A percentile compares a stretch with the other conserved stretches of the same genome.
These are phyloP conservation scores for Cydia pomonella DNA, from an alignment of 1,140 invertebrate species.

Conservation along the genomic window DNA sequence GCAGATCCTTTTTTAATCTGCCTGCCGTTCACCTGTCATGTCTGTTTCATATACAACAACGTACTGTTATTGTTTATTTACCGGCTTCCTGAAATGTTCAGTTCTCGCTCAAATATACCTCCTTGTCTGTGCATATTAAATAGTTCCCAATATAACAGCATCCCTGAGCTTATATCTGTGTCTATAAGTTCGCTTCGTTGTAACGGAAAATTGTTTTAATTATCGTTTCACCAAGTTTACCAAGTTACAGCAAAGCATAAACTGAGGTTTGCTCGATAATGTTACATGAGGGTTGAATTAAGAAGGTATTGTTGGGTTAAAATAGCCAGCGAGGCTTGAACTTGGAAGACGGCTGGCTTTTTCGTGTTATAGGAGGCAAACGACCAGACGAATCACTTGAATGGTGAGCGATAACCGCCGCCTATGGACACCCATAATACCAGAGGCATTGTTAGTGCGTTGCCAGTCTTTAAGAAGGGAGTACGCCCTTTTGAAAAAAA, in stretches of 20 bases:
- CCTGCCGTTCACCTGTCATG: background rate
- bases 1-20: background rate
- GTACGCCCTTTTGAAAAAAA: too few relatives aligned
- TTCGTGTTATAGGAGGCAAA: background rate
- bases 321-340: background rate
- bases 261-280: slow-evolving; percentile 7
- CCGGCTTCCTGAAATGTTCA: background rate
- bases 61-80: background rate
- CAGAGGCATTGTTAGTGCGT: too few relatives aligned
- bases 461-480: too few relatives aligned
- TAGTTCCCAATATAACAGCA: background rate
- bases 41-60: background rate
- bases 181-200: slow-evolving; percentile 58
- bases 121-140: background rate
- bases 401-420: too few relatives aligned
- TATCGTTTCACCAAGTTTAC: slow-evolving; percentile 47
- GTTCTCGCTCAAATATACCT: slow-evolving; percentile 23
- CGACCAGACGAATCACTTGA: too few relatives aligned
- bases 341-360: background rate
- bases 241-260: slow-evolving; percentile 16
- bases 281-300: slow-evolving; percentile 20
- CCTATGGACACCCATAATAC: too few relatives aligned
- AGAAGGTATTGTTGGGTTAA: background rate
- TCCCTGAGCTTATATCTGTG: slow-evolving; percentile 50
- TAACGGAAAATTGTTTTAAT: slow-evolving; percentile 61